Base-by-base conservation (phyloP, 2,888 invertebrate genomes). In the Drosophila percnosoma region DNA sequence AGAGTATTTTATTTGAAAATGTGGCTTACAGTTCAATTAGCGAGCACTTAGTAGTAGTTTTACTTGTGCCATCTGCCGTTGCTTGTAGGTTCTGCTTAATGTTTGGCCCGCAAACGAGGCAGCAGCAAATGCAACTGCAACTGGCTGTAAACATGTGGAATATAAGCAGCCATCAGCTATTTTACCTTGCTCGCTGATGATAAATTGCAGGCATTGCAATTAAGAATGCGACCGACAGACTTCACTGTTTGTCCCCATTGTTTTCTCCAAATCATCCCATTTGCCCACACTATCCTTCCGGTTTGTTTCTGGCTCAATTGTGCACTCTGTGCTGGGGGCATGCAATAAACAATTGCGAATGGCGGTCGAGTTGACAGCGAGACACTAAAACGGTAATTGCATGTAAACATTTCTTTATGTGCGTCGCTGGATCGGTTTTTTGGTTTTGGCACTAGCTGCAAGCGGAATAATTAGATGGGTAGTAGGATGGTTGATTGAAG, bases 381-480 rank as follows among this genome's bases (percentile, higher is more conserved):
- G 77, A 84, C 82, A 82, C 80, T 87, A 75, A 82, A 80, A 82
- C 85, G 78, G 87, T 85, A 87, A 85, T 87, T 87, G 84, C 84
- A 82, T 82, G 87, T 85, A 85, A 85, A 85, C 87, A 85, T 76
- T 78, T 80, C 79, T 69, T 77, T 68, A 71, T 71, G 71, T 66
- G 73, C 63, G 66, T 53, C 53, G 42, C 42, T 49, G 38, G 33
- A 49, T 54, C 11, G 54, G n/a, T 6, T 59, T 58, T 63, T 65
- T 13, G 34, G 51, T 59, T 58, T 68, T 21, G 48, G 27, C 45
- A 15, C 8, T 45, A 45, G 15, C 24, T 45, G 45, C 5, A 62
- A 27, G 53, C 21, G 34, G 61, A 57, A 68, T 70, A 78, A 78
- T 78, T 78, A 78, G 70, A 66, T 71, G 27, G 40, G 65, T 24